Base-by-base conservation (phyloP, 1,140 invertebrate species). In the Leguminivora glycinivorella region DNA sequence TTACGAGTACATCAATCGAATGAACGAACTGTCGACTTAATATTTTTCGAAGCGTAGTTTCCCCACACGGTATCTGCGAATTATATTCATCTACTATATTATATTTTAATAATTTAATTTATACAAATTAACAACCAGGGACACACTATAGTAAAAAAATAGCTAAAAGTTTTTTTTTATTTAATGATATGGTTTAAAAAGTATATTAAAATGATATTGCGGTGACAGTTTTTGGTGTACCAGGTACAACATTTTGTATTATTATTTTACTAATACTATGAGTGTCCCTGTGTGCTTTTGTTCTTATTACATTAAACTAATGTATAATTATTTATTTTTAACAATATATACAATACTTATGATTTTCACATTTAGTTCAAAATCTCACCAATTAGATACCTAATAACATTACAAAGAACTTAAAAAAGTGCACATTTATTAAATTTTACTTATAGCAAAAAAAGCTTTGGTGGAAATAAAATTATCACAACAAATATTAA, bases 21-120 rank as follows among this genome's bases (percentile, higher is more conserved):
- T 63, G 58, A 63, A 60, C 58, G 58, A 84, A 85, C 70, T 82
- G 81, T 86, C 82, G 84, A 90, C 85, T 84, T 79, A 86, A 83
- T 79, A 77, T 82, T 86, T 85, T 75, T 84, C 84, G 82, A 91
- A 91, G 89, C 89, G 89, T 91, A 91, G 89, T 91, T 91, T 91
- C 89, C 87, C 89, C 89, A 88, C 86, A 88, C 85, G 82, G 82
- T 90, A 76, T 82, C 81, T 86, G 84, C 79, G 71, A 43, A 67
- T 67, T 34, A 79, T 83, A 82, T 73, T 73, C 26, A 71, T 67
- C 71, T 75, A 70, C 70, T 38, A 73, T 70, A 70, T n/a, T n/a
- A n/a, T n/a, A n/a, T n/a, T n/a, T n/a, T n/a, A n/a, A n/a, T 68
- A 69, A 17, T 69, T 34, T 63, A 26, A 69, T 34, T 75, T 79